Conservation (phyloP, 64 coral and sea anemone genomes). For the Stylophora pistillata region DNA sequence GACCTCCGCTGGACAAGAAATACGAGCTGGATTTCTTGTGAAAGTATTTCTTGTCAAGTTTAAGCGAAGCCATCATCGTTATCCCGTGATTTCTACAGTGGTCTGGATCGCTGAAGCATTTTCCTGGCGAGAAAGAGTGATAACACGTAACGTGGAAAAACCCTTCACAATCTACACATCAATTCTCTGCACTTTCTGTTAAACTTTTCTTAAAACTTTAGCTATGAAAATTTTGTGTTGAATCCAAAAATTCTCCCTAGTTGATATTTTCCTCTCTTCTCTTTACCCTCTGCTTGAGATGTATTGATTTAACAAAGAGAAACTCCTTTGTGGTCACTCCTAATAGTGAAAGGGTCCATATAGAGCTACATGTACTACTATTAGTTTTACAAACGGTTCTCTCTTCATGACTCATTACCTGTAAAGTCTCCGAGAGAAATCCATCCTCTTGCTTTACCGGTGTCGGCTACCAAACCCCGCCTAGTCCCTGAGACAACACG, state of each 20-base stretch:
- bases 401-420: too few species aligned
- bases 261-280: too few species aligned
- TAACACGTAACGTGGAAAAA: background rate
- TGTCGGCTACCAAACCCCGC: conserved; percentile 13
- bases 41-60: conserved; percentile 61
- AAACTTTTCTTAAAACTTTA: background rate
- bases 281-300: too few species aligned
- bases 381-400: too few species aligned
- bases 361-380: too few species aligned
- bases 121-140: conserved; percentile 51
- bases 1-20: conserved; percentile 80
- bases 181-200: background rate
- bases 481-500: background rate
- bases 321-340: too few species aligned
- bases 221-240: too few species aligned
- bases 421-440: conserved; percentile 29
- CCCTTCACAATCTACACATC: background rate
- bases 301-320: too few species aligned
- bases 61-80: conserved; percentile 67
- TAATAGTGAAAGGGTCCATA: too few species aligned
- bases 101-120: conserved; percentile 86
- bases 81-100: conserved; percentile 73
- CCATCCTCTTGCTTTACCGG: conserved; percentile 11
- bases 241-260: too few species aligned
- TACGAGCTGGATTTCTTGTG: conserved; percentile 73